Base-by-base conservation (phyloP, 2,888 invertebrate species). In the Polyommatus icarus region DNA sequence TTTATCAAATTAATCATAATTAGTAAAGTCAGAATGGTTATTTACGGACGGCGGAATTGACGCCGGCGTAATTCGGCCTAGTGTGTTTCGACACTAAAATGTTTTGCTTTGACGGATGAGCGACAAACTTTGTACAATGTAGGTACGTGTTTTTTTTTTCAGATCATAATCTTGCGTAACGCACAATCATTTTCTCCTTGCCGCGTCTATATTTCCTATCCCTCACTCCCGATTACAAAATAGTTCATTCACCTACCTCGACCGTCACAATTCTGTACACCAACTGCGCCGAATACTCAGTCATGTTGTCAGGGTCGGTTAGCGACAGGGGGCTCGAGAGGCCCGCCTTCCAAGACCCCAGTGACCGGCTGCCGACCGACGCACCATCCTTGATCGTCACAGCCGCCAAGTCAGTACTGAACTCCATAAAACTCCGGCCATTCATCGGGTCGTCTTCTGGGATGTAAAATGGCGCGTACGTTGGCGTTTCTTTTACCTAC, bases 181-280 rank as follows among this genome's bases (percentile, higher is more conserved):
- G 50, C 12, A 10, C 12, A 50, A 50, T 50, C 54, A 54, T 10
- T 20, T 20, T 59, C 18, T 20, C 18, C 8, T 10, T 29, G 61
- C 24, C 29, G 24, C 61, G 29, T 32, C 67, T 67, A 67, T 8
- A 67, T 67, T 15, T n/a, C 20, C 15, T 67, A 50, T 40, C 7
- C 4, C 46, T 73, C 18, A 73, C 20, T 72, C 36, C 46, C 20
- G 46, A 73, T 12, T 54, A 75, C 40, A 88, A 87, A 79, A 32
- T 86, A 29, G 90, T 89, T 92, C 90, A 86, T 91, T 90, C 86
- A 94, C 95, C 93, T 91, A 98, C 98, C 94, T 97, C 95, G 40
- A 98, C 96, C 0, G 98, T 98, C 76, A 97, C 97, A 77, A 99
- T 96, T 82, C 98, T 95, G 91, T 98, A 98, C n/a, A 97, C 97